These are phyloP conservation scores for Eutrigla gurnardus DNA, from an alignment of 2,797 vertebrate genomes.

Conservation along the genomic window DNA sequence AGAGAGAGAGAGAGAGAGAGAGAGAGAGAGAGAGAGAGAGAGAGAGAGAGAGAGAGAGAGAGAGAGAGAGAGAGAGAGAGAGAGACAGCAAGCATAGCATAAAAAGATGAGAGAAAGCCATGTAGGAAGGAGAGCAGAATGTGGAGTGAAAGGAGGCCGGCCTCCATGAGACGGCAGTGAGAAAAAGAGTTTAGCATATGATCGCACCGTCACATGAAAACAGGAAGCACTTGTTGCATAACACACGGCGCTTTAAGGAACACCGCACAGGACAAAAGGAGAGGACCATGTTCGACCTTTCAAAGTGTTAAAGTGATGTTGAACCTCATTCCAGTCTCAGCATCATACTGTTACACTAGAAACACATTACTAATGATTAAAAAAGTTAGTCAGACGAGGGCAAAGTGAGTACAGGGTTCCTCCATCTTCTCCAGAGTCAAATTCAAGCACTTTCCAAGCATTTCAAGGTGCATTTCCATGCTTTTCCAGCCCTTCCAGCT, in stretches of 20 bases:
- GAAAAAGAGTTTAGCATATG: slow-evolving; percentile 1
- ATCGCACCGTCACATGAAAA: slow-evolving; percentile 62
- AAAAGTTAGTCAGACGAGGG: not conserved
- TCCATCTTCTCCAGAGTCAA: no score
- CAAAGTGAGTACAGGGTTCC: no score
- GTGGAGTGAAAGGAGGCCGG: slow-evolving; percentile 1
- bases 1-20: not conserved
- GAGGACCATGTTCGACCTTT: slow-evolving; percentile 29
- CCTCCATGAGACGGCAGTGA: not conserved
- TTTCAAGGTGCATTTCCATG: no score
- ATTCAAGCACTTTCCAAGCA: no score
- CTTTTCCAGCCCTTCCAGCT: no score
- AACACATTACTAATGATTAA: not conserved
- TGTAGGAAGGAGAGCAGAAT: not conserved
- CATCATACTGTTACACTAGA: not conserved
- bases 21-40: not conserved
- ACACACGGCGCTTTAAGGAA: slow-evolving; percentile 49
- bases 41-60: not conserved
- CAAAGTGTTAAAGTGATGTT: not conserved
- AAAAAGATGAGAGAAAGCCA: slow-evolving; percentile 9
- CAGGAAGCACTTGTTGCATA: slow-evolving; percentile 80
- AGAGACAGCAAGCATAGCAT: not conserved
- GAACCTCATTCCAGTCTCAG: not conserved
- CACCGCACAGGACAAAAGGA: slow-evolving; percentile 17
- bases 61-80: not conserved